Evolutionary conservation across 2,888 invertebrate genomes (phyloP).

Genomic region (Toxonevra muliebris): DNA sequence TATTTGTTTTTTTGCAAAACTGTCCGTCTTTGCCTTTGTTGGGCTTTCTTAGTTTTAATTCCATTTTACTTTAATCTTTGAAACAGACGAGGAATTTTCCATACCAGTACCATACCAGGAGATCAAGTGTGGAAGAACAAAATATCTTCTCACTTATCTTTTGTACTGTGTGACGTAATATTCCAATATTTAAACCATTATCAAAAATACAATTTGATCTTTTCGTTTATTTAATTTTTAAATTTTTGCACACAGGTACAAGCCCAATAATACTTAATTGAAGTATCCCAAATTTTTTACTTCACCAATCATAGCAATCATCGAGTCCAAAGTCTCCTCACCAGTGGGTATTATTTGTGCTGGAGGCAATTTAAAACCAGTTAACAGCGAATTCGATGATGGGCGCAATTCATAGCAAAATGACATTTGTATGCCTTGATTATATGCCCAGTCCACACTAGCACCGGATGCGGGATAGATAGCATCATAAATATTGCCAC

Average conservation of each 20-base stretch:
- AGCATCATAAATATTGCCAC: constrained; percentile 65
- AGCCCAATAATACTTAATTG: background rate
- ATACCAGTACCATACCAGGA: no score
- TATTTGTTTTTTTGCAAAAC: no score
- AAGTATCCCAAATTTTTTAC: constrained; percentile 30
- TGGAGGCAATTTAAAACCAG: constrained; percentile 74
- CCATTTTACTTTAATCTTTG: no score
- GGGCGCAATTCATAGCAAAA: constrained; percentile 72
- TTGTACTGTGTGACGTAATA: no score
- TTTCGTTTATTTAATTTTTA: no score
- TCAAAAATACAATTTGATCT: no score
- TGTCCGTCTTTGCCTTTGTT: no score
- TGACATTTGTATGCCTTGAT: constrained; percentile 68
- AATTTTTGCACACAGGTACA: background rate
- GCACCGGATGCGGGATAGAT: constrained; percentile 69
- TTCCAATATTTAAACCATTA: no score
- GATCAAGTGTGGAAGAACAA: no score
- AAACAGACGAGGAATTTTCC: no score
- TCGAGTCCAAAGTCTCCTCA: constrained; percentile 70
- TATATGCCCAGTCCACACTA: constrained; percentile 74
- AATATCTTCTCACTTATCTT: no score
- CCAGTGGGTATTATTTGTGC: constrained; percentile 72
- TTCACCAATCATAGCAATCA: constrained; percentile 65
- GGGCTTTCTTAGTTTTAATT: no score
- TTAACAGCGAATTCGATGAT: constrained; percentile 45